Base-by-base conservation (phyloP, 2,888 invertebrate species). In the Dryocosmus kuriphilus region DNA sequence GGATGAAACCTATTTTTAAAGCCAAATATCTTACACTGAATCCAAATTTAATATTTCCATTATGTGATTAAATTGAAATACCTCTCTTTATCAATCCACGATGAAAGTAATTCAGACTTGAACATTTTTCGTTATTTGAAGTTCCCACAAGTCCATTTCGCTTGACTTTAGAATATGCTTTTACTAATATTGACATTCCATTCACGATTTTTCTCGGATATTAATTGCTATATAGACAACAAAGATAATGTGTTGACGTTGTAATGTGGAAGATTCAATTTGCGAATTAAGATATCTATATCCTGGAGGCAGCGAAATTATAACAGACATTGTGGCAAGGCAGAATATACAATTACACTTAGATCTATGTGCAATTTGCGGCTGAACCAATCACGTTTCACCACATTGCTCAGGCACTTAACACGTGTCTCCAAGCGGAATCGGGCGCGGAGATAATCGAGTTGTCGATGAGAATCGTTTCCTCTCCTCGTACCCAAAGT, bases 401-500 rank as follows among this genome's bases (percentile, higher is more conserved):
- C 46, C 22, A 22, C 51, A 62, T 76, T 78, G 62, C 78, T 76
- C 41, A 78, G 76, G 67, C 76, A 79, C 79, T 83, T 76, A 76
- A 51, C 74, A 80, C 76, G 80, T 83, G 77, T 74, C 67, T 76
- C 61, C 32, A 77, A 77, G 79, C 38, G 75, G 77, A 80, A 76
- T 76, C 77, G 78, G 75, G 77, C 61, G 62, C 76, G 74, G 77
- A 77, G 77, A 83, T 83, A 85, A 85, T 85, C 83, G 83, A 82
- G 79, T 82, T 76, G 79, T 80, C 80, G 82, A 85, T 85, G 78
- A 76, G 78, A 79, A 77, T 80, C 75, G 82, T 82, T 82, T 78
- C 80, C 76, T 74, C 63, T 77, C 76, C 77, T 78, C 73, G 77
- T 75, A 76, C 77, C 73, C 76, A 63, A 82, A 84, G 81, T 76